Conservation (phyloP, 1,140 invertebrate species). For the Pseudomyrmex dendroicus region DNA sequence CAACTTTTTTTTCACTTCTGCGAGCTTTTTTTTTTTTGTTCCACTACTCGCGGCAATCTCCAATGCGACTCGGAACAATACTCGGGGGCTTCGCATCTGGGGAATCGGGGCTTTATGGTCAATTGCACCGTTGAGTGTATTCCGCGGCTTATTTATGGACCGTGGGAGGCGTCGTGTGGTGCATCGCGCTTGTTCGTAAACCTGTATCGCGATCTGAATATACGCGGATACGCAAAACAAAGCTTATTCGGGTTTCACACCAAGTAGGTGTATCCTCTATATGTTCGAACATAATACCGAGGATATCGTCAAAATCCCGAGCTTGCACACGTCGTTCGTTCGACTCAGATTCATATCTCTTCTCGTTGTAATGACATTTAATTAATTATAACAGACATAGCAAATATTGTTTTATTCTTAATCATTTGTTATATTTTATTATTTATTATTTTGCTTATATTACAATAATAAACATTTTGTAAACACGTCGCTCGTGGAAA, state of each 20-base stretch:
- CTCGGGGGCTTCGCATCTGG: slow-evolving; percentile 10
- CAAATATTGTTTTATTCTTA: too few relatives aligned
- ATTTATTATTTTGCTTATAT: too few relatives aligned
- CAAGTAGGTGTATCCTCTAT: background rate
- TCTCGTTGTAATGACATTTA: too few relatives aligned
- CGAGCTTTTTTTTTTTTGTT: slow-evolving; percentile 10
- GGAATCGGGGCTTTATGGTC: slow-evolving; percentile 42
- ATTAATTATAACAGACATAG: too few relatives aligned
- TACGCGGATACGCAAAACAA: slow-evolving; percentile 22
- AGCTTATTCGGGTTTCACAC: background rate
- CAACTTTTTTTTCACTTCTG: background rate
- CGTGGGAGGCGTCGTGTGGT: background rate
- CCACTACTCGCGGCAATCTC: background rate
- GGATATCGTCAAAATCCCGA: too few relatives aligned
- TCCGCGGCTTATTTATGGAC: slow-evolving; percentile 38
- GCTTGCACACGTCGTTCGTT: too few relatives aligned
- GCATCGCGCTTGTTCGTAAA: slow-evolving; percentile 29
- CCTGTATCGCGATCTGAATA: slow-evolving; percentile 22
- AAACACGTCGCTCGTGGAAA: too few relatives aligned
- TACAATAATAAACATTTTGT: too few relatives aligned
- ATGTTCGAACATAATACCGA: background rate
- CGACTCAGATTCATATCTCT: too few relatives aligned
- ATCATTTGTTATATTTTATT: too few relatives aligned
- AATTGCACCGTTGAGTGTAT: slow-evolving; percentile 44
- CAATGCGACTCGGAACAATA: background rate